These are phyloP conservation scores for Polia nebulosa DNA, from an alignment of 2,888 invertebrate genomes.

Conservation along the genomic window DNA sequence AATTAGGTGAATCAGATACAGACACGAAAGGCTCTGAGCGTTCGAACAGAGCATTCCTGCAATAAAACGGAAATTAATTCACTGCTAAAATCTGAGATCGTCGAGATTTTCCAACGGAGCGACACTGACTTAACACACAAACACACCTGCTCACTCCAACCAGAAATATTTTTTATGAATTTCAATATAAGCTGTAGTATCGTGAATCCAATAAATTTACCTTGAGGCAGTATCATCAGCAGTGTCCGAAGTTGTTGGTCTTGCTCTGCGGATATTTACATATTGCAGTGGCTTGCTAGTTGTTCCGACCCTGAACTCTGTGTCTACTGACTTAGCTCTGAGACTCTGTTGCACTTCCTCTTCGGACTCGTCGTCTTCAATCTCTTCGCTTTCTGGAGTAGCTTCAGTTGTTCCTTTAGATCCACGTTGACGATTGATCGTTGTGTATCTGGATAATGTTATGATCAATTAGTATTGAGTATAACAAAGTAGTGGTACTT, in stretches of 20 bases:
- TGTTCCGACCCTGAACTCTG: constrained; percentile 73
- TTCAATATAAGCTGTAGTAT: no score
- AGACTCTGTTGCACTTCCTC: constrained; percentile 71
- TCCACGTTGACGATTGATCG: constrained; percentile 92
- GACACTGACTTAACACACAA: no score
- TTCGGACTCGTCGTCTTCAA: constrained; percentile 73
- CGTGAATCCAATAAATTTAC: no score
- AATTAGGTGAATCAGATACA: constrained; percentile 76
- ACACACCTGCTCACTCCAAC: no score
- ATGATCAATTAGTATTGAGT: background rate
- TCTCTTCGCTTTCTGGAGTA: constrained; percentile 73
- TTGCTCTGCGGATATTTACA: constrained; percentile 93
- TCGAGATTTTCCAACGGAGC: no score
- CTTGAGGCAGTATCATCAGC: constrained; percentile 85
- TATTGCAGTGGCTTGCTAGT: constrained; percentile 91
- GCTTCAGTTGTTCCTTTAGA: constrained; percentile 80
- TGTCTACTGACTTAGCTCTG: constrained; percentile 72
- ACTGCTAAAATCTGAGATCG: no score
- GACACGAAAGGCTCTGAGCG: constrained; percentile 80
- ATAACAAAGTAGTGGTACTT: background rate
- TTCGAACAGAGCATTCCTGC: constrained; percentile 86
- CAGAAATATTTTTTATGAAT: no score
- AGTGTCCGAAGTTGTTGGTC: constrained; percentile 84
- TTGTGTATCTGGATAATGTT: constrained; percentile 86
- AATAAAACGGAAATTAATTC: constrained; percentile 38